These are phyloP conservation scores for Tanaodytes sp. DNA, from an alignment of 2,888 invertebrate species.

Conservation along the genomic window DNA sequence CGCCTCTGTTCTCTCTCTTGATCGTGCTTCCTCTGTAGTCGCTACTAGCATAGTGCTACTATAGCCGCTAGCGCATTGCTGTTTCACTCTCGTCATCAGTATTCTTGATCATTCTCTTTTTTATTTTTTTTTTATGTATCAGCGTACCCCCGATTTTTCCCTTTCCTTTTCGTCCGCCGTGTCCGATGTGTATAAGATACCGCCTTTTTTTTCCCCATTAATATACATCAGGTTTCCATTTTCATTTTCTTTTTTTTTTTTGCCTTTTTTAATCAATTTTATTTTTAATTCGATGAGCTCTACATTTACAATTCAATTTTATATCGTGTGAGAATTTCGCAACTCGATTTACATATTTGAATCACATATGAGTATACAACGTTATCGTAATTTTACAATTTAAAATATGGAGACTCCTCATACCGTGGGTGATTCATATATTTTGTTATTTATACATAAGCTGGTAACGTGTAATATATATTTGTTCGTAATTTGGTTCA, in stretches of 20 bases:
- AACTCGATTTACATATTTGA: constrained; percentile 21
- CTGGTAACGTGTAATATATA: constrained; percentile 39
- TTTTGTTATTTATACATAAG: constrained; percentile 31
- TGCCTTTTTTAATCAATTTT: background rate
- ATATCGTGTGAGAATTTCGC: constrained; percentile 5
- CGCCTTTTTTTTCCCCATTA: no score
- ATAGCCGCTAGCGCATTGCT: no score
- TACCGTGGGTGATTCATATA: constrained; percentile 21
- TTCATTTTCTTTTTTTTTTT: constrained; percentile 3
- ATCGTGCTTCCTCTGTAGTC: no score
- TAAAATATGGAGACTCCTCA: constrained; percentile 25
- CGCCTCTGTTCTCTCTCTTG: no score
- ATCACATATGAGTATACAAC: no score
- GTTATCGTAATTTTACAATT: constrained; percentile 16
- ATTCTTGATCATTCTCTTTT: no score
- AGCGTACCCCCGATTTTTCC: no score
- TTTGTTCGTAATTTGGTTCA: constrained; percentile 35
- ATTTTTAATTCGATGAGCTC: constrained; percentile 7
- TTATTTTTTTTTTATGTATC: no score
- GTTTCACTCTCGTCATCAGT: no score
- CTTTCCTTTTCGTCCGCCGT: no score
- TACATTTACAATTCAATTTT: constrained; percentile 16
- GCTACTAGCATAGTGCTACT: no score
- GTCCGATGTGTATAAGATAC: no score
- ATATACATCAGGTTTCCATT: constrained; percentile 34